Evolutionary conservation across 2,113 vertebrate species (phyloP), one percentile per base, ranked within the genome.

Genomic region (Halcyon senegalensis): DNA sequence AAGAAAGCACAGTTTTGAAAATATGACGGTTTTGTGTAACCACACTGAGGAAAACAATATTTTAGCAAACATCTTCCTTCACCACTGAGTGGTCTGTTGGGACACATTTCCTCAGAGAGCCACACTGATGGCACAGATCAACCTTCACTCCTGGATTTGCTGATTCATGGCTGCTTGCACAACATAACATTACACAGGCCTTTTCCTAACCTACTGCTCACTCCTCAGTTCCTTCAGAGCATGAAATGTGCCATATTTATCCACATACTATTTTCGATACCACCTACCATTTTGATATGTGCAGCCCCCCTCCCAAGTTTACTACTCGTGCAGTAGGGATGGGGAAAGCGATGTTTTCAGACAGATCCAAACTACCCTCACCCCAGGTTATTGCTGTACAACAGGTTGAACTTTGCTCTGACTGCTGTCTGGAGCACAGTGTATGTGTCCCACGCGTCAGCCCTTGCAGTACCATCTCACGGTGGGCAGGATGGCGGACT

Each of bases 31-130:
- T 91, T 44, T 37, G 10, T 50, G 48, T 24, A 89, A 92, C 56
- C 53, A 2, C 80, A 59, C 13, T 90, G 84, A 90, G 68, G 80
- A 93, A 95, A 91, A 93, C 53, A 89, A 3, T 75, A 91, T 89
- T 87, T 92, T 87, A 94, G 72, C 73, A 87, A 87, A 91, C 27
- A 12, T 80, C 92, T 87, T 87, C 92, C 92, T 87, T 87, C 92
- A 87, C 58, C 68, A 37, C 30, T 73, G 13, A 53, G 51, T 68
- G 53, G 53, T 92, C 80, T 76, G 5, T 18, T 72, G 58, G 62
- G 72, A 81, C 51, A 68, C 27, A 59, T 1, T 75, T 89, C 39
- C 37, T 41, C 28, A 23, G 35, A 78, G 31, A 68, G 60, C 16
- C 35, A 30, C 66, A 44, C 0, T 46, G n/a, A 84, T 27, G 59